Evolutionary conservation across 2,113 vertebrate genomes (phyloP).

Genomic region (Erpornis zantholeuca): DNA sequence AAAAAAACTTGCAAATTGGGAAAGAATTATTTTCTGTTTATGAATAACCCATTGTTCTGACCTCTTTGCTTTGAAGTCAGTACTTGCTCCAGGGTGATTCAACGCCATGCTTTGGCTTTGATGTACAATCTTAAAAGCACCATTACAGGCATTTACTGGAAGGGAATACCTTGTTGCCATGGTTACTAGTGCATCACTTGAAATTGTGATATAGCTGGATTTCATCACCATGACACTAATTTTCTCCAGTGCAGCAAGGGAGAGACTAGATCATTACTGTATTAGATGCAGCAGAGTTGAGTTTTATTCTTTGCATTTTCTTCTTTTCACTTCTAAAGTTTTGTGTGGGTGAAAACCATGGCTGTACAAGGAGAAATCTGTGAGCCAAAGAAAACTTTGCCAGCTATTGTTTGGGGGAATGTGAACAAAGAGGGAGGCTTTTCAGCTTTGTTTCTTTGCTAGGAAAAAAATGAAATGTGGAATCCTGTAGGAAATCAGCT

Average conservation of each 20-base stretch:
- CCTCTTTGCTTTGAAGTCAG: constrained; percentile 35
- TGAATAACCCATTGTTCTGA: constrained; percentile 43
- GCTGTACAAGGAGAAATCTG: not conserved
- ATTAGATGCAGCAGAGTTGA: not conserved
- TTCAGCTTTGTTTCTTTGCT: not conserved
- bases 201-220: constrained; percentile 22
- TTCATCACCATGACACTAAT: constrained; percentile 46
- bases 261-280: not conserved
- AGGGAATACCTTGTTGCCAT: constrained; percentile 44
- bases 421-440: not conserved
- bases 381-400: not conserved
- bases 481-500: not conserved
- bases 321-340: not conserved
- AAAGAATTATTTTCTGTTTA: constrained; percentile 21
- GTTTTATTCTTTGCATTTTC: not conserved
- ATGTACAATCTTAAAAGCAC: constrained; percentile 51
- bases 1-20: not conserved
- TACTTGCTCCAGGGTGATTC: constrained; percentile 40
- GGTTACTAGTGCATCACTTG: constrained; percentile 16
- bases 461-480: not conserved
- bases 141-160: constrained; percentile 31
- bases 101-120: constrained; percentile 23
- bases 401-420: not conserved
- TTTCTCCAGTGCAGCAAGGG: not conserved
- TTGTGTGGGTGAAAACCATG: not conserved